Percentiles rank a stretch among this genome's conserved stretches.
Evolutionary conservation across 2,113 vertebrate genomes (phyloP).

Genomic region (Antennarius striatus): DNA sequence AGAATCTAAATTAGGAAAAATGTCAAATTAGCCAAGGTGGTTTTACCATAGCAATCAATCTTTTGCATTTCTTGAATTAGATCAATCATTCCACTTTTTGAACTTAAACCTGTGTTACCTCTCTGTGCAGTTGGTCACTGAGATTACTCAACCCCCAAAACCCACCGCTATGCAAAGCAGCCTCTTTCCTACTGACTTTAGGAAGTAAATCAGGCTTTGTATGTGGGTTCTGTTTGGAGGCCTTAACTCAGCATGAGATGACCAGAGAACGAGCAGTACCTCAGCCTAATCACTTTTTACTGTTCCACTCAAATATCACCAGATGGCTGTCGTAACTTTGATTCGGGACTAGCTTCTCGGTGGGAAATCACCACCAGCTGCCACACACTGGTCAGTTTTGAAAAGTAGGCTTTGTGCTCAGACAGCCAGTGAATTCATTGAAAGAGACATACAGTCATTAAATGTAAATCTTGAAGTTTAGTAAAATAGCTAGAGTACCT

Average conservation of each 20-base stretch:
- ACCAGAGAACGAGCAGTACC: conserved; percentile 49
- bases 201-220: conserved; percentile 64
- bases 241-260: conserved; percentile 59
- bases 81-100: conserved; percentile 55
- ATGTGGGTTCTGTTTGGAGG: conserved; percentile 51
- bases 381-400: conserved; percentile 29
- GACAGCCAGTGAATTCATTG: not conserved
- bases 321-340: conserved; percentile 51
- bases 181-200: conserved; percentile 53
- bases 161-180: conserved; percentile 42
- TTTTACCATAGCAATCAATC: not conserved
- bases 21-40: conserved; percentile 5
- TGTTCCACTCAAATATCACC: conserved; percentile 59
- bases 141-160: conserved; percentile 31
- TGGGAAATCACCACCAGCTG: conserved; percentile 57
- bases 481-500: not conserved
- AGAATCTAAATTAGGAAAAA: conserved; percentile 12
- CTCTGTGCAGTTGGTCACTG: conserved; percentile 43
- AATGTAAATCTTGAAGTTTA: conserved; percentile 9
- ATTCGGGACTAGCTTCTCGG: conserved; percentile 33
- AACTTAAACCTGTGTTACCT: conserved; percentile 56
- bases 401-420: conserved; percentile 8
- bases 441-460: not conserved
- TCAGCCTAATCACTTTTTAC: conserved; percentile 59
- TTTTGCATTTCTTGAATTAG: conserved; percentile 34